Evolutionary conservation across 2,113 vertebrate genomes (phyloP), one percentile per base, ranked within the genome.

Genomic region (Eulemur macaco): DNA sequence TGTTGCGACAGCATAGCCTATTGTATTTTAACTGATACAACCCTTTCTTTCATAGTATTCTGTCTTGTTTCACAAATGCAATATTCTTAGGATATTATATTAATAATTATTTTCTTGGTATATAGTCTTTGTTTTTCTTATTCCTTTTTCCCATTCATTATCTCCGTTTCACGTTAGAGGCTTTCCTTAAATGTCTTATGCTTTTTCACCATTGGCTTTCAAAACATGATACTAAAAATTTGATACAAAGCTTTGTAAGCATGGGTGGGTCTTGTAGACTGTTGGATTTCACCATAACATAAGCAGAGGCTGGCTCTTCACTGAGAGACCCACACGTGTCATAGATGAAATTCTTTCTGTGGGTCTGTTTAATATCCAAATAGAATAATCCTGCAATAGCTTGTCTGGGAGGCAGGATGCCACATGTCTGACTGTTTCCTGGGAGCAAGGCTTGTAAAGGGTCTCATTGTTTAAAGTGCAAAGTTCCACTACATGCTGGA

Each of bases 171-270:
- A 86, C 74, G 23, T 42, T 84, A 74, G 74, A 42, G 20, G 1
- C 3, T 83, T 8, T 50, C 47, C 52, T 84, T n/a, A 92, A 64
- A 64, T 77, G 7, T 31, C 29, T 45, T 64, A 42, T 8, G 4
- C 58, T 73, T 86, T 96, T 89, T 80, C 64, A 63, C 47, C 31
- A 45, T 71, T 83, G 13, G n/a, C 10, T 89, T 76, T 90, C 84
- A 94, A 86, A 85, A 92, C 15, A 73, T 50, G 13, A 20, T 31
- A 47, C 18, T 83, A 47, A 87, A 81, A 84, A 25, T 73, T 82
- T 77, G 34, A 69, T 27, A 29, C 5, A 42, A 80, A 64, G 13
- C 58, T 50, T 71, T 63, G 8, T 69, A 63, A 82, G 11, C n/a
- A 25, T 86, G 37, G 12, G n/a, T n/a, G 15, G 14, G 15, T 58